Evolutionary conservation across 2,113 vertebrate species (phyloP).

Genomic region (Psilopsiagon aymara): DNA sequence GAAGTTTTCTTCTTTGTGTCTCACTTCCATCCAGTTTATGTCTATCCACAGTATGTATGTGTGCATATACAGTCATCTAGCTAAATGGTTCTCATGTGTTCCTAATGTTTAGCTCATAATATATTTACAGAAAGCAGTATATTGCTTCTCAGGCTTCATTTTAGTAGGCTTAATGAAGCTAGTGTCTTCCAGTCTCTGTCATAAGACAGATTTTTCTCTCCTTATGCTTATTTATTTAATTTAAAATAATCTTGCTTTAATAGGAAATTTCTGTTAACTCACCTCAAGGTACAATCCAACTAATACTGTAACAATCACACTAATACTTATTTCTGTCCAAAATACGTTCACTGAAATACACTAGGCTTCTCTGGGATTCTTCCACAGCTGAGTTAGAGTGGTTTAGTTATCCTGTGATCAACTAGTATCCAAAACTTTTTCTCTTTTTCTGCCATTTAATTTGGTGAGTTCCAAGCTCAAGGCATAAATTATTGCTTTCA

Average conservation of each 20-base stretch:
- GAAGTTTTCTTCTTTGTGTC: background rate
- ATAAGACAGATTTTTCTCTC: background rate
- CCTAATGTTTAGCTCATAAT: background rate
- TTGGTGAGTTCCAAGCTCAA: background rate
- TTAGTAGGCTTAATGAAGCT: background rate
- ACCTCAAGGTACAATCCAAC: background rate
- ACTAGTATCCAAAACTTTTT: background rate
- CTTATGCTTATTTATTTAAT: background rate
- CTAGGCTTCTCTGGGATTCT: background rate
- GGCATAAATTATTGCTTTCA: background rate
- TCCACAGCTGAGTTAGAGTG: background rate
- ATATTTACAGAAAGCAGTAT: constrained; percentile 8
- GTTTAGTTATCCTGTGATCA: background rate
- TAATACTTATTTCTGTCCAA: background rate
- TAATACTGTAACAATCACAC: background rate
- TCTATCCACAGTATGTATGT: background rate
- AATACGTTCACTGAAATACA: background rate
- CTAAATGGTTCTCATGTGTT: constrained; percentile 31
- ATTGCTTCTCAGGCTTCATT: constrained; percentile 10
- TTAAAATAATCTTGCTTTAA: background rate
- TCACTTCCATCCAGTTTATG: background rate
- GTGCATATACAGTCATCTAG: background rate
- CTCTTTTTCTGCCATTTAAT: background rate
- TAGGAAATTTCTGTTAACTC: background rate
- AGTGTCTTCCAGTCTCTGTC: background rate